These are phyloP conservation scores for Drosophila trapezifrons DNA, from an alignment of 1,140 invertebrate species.

Conservation along the genomic window DNA sequence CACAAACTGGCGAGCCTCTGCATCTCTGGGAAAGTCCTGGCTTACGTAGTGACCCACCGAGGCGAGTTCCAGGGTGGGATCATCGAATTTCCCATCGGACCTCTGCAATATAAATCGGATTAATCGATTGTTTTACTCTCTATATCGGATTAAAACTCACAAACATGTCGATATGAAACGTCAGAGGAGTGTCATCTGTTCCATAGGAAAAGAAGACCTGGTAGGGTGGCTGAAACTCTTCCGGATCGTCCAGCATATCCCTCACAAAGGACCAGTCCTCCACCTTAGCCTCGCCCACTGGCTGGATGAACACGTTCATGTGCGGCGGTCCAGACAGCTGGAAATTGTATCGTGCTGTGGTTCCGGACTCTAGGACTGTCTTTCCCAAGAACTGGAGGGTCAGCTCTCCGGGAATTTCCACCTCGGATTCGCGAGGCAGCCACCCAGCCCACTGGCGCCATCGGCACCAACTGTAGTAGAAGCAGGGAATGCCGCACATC, in stretches of 20 bases:
- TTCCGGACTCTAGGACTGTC: slow-evolving; percentile 26
- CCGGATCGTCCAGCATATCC: slow-evolving; percentile 79
- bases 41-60: slow-evolving; percentile 48
- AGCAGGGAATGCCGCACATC: slow-evolving; percentile 90
- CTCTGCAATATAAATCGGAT: slow-evolving; percentile 72
- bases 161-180: slow-evolving; percentile 86
- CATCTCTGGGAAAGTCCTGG: slow-evolving; percentile 26
- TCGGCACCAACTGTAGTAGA: slow-evolving; percentile 85
- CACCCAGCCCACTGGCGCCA: slow-evolving; percentile 46
- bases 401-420: slow-evolving; percentile 43
- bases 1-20: slow-evolving; percentile 20
- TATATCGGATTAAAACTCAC: slow-evolving; percentile 73
- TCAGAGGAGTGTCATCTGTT: slow-evolving; percentile 85
- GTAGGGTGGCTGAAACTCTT: slow-evolving; percentile 87
- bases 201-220: slow-evolving; percentile 89
- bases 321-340: slow-evolving; percentile 87
- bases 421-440: slow-evolving; percentile 46
- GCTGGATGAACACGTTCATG: slow-evolving; percentile 89
- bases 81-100: slow-evolving; percentile 76
- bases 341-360: slow-evolving; percentile 54
- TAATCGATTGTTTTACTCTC: neutral
- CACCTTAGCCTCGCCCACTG: slow-evolving; percentile 86
- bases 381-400: slow-evolving; percentile 51
- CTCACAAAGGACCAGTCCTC: slow-evolving; percentile 87
- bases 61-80: slow-evolving; percentile 49